phyloP scores from a whole-genome alignment of 2,888 invertebrate genomes.

The Scaptodrosophila latifasciaeformis region DNA sequence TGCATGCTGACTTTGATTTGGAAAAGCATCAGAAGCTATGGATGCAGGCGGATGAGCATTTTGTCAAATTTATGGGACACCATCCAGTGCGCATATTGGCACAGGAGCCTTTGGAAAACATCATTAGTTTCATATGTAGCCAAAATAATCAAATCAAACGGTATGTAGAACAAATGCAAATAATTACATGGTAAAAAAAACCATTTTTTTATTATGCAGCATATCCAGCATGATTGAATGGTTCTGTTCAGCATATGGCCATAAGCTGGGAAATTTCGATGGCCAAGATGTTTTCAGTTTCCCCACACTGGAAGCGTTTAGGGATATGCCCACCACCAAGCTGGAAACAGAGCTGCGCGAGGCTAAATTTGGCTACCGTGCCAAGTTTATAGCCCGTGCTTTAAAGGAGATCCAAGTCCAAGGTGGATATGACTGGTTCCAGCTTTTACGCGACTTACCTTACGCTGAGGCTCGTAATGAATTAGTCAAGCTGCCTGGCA shows the following conservation, averaged over 20 bases:
- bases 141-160: conserved; percentile 96
- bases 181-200: neutral
- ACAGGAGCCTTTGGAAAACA: conserved; percentile 94
- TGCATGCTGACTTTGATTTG: conserved; percentile 85
- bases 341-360: conserved; percentile 84
- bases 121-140: conserved; percentile 97
- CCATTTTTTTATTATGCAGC: conserved; percentile 75
- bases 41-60: conserved; percentile 84
- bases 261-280: conserved; percentile 81
- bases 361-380: conserved; percentile 90
- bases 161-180: conserved; percentile 74
- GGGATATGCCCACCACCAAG: conserved; percentile 54
- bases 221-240: conserved; percentile 95
- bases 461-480: conserved; percentile 85
- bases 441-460: conserved; percentile 79
- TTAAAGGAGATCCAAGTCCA: conserved; percentile 81
- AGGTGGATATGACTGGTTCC: conserved; percentile 85
- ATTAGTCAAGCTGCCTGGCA: conserved; percentile 87
- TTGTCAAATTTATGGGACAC: conserved; percentile 80
- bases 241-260: conserved; percentile 87
- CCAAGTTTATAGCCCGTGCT: conserved; percentile 88
- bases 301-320: conserved; percentile 82
- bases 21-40: conserved; percentile 84
- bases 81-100: conserved; percentile 92
- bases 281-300: conserved; percentile 86